Percentiles rank a stretch among this genome's conserved stretches.
Conservation (phyloP, 1,140 invertebrate genomes). For the Drosophila equinoxialis region DNA sequence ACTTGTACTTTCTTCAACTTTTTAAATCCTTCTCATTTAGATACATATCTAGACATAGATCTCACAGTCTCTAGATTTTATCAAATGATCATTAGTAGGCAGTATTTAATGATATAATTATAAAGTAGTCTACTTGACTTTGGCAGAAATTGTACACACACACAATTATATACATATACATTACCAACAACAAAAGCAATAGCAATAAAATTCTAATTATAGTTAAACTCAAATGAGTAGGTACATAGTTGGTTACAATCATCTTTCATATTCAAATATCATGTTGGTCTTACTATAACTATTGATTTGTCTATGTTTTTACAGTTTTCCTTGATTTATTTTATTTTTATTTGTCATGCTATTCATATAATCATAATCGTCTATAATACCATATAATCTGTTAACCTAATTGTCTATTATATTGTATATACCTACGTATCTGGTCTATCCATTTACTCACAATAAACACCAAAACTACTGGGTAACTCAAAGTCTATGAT, state of each 20-base stretch:
- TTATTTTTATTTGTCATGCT: neutral
- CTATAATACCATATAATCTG: constrained; percentile 2
- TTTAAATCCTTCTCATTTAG: neutral
- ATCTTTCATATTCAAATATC: neutral
- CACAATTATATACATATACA: neutral
- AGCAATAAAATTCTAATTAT: constrained; percentile 1
- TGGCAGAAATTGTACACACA: neutral
- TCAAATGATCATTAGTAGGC: neutral
- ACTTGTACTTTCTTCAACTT: constrained; percentile 3
- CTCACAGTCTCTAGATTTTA: constrained; percentile 5
- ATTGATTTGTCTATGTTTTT: neutral
- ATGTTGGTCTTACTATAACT: neutral
- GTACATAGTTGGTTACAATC: neutral
- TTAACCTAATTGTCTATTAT: constrained; percentile 3
- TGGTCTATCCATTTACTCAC: neutral
- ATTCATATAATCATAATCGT: constrained; percentile 7
- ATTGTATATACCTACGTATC: neutral
- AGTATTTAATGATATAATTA: neutral
- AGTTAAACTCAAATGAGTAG: neutral
- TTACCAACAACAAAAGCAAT: constrained; percentile 19
- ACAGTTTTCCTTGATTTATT: neutral
- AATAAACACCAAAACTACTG: neutral
- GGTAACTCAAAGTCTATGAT: no score
- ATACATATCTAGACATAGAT: neutral
- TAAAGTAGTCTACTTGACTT: neutral